phyloP scores from a whole-genome alignment of 1,140 invertebrate species.

The Vanessa tameamea region DNA sequence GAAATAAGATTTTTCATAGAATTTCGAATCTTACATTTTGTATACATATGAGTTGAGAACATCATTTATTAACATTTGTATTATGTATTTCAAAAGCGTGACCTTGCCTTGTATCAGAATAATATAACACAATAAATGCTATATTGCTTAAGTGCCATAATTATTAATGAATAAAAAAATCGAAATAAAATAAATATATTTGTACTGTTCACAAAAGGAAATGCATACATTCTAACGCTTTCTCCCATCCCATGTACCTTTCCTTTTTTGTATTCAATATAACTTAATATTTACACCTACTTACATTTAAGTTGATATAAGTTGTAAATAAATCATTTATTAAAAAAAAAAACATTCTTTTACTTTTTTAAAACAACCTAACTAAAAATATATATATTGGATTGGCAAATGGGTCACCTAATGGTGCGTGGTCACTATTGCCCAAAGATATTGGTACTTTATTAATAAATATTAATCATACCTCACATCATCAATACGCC shows the following conservation, averaged over 20 bases:
- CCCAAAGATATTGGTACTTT: too few species aligned
- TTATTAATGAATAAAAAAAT: neutral
- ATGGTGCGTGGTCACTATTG: too few species aligned
- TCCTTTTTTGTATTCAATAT: conserved; percentile 22
- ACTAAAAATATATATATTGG: neutral
- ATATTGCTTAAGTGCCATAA: neutral
- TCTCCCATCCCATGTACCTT: neutral
- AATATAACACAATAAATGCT: neutral
- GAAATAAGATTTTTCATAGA: too few species aligned
- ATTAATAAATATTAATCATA: too few species aligned
- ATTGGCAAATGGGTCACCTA: too few species aligned
- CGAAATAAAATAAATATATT: neutral
- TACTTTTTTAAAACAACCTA: neutral
- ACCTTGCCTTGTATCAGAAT: too few species aligned
- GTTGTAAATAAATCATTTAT: conserved; percentile 33
- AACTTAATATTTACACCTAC: conserved; percentile 23
- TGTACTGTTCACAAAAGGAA: neutral
- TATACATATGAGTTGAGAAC: too few species aligned
- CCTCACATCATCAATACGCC: too few species aligned
- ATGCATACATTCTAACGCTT: neutral
- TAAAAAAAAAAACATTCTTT: neutral
- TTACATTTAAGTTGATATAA: conserved; percentile 24
- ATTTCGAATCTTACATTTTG: too few species aligned
- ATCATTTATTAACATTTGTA: too few species aligned
- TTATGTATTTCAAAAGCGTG: too few species aligned